phyloP scores from a whole-genome alignment of 2,888 invertebrate genomes.

The Drosophila mettleri region DNA sequence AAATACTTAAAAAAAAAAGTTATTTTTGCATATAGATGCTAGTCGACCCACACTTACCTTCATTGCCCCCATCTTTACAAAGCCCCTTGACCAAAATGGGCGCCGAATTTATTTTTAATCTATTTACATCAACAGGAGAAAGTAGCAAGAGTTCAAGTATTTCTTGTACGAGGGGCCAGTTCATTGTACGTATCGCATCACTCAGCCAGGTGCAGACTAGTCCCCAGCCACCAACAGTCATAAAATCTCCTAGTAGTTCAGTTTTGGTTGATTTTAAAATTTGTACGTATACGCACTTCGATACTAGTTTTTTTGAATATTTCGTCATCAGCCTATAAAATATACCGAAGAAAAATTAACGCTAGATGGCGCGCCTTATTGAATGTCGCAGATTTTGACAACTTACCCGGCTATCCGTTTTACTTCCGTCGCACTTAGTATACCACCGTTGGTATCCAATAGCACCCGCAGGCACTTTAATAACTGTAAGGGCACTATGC shows the following conservation, averaged over 20 bases:
- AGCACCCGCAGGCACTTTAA: constrained; percentile 95
- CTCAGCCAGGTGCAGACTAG: constrained; percentile 95
- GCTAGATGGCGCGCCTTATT: constrained; percentile 53
- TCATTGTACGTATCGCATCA: constrained; percentile 92
- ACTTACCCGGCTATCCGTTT: constrained; percentile 93
- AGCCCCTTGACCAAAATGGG: constrained; percentile 96
- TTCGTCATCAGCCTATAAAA: constrained; percentile 94
- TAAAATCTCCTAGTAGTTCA: constrained; percentile 93
- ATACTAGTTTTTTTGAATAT: constrained; percentile 97
- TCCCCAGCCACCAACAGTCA: constrained; percentile 96
- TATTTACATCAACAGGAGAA: constrained; percentile 95
- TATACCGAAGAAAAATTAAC: constrained; percentile 18
- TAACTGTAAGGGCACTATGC: constrained; percentile 95
- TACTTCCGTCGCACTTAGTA: constrained; percentile 94
- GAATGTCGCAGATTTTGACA: neutral
- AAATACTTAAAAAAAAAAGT: neutral
- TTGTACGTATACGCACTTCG: constrained; percentile 97
- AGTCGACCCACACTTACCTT: constrained; percentile 87
- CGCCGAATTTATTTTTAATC: constrained; percentile 95
- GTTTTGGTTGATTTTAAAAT: constrained; percentile 94
- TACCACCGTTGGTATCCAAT: constrained; percentile 93
- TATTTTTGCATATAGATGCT: neutral
- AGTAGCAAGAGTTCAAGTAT: constrained; percentile 92
- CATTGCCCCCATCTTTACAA: constrained; percentile 92
- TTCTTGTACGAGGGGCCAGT: constrained; percentile 95